A percentile compares a stretch with the other conserved stretches of the same genome.
These are phyloP conservation scores for Gymnogyps californianus DNA, from an alignment of 2,113 vertebrate species.

Conservation along the genomic window DNA sequence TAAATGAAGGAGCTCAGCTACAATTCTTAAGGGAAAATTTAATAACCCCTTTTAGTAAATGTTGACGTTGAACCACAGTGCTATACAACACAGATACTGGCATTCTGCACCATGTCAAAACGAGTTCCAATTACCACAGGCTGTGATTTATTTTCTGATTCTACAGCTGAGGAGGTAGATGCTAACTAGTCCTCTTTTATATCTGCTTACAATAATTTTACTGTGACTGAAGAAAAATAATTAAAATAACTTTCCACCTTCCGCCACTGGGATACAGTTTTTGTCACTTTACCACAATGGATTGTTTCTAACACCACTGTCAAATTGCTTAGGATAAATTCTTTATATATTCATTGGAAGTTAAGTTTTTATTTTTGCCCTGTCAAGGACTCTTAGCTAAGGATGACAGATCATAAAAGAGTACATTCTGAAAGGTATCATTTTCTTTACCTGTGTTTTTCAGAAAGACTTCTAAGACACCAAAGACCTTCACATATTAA, in stretches of 20 bases:
- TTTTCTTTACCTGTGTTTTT: background rate
- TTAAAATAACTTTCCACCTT: background rate
- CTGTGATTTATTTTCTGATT: background rate
- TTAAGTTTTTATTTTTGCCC: background rate
- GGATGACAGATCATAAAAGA: background rate
- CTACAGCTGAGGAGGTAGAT: background rate
- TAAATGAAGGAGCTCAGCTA: background rate
- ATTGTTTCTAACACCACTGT: background rate
- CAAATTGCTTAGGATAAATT: constrained; percentile 2
- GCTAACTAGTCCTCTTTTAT: background rate
- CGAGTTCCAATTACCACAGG: background rate
- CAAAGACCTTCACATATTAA: background rate
- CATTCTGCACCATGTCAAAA: background rate
- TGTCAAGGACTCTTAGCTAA: background rate
- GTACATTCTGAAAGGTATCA: background rate
- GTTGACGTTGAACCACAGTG: background rate
- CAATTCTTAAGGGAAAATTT: background rate
- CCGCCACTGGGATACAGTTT: background rate
- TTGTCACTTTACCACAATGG: background rate
- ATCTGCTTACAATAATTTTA: background rate
- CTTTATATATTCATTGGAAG: constrained; percentile 26
- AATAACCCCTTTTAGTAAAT: background rate
- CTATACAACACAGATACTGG: background rate
- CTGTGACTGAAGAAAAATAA: background rate
- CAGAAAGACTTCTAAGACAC: background rate